phyloP scores from a whole-genome alignment of 2,113 vertebrate species.

The Zingel zingel region DNA sequence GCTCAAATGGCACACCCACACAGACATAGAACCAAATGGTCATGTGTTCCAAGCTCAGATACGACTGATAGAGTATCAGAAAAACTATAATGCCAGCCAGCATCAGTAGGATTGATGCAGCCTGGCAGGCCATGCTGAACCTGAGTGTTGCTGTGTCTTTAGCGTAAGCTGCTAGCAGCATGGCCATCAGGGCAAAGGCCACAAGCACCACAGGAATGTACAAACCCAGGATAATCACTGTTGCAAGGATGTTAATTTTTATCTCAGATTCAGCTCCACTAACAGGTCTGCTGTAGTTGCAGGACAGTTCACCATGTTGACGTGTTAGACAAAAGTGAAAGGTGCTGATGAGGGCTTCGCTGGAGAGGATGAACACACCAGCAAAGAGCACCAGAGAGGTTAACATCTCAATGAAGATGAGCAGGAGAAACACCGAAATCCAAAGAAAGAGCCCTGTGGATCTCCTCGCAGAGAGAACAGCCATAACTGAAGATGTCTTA shows the following conservation, averaged over 20 bases:
- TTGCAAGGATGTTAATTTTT: background rate
- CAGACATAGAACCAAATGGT: slow-evolving; percentile 37
- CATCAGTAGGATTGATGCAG: slow-evolving; percentile 23
- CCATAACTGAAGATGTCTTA: background rate
- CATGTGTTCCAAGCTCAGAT: slow-evolving; percentile 32
- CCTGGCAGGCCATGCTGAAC: slow-evolving; percentile 34
- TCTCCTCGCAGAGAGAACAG: background rate
- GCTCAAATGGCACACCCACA: slow-evolving; percentile 32
- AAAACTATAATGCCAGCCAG: slow-evolving; percentile 25
- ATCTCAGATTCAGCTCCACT: background rate
- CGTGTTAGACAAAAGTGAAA: background rate
- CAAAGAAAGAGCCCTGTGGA: background rate
- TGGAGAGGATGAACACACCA: slow-evolving; percentile 44
- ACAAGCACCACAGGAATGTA: slow-evolving; percentile 43
- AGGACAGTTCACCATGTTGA: background rate
- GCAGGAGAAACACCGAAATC: slow-evolving; percentile 35
- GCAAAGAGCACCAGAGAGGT: slow-evolving; percentile 14
- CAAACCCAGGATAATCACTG: slow-evolving; percentile 9
- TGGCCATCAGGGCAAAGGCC: slow-evolving; percentile 55
- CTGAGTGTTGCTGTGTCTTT: slow-evolving; percentile 32
- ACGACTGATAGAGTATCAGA: background rate
- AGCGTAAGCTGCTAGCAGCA: slow-evolving; percentile 35
- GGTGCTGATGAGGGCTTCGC: slow-evolving; percentile 38
- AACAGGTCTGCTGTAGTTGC: background rate
- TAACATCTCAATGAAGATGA: slow-evolving; percentile 46